Percentiles rank a stretch among this genome's conserved stretches.
These are phyloP conservation scores for Labeo catla DNA, from an alignment of 2,113 vertebrate species.

Conservation along the genomic window DNA sequence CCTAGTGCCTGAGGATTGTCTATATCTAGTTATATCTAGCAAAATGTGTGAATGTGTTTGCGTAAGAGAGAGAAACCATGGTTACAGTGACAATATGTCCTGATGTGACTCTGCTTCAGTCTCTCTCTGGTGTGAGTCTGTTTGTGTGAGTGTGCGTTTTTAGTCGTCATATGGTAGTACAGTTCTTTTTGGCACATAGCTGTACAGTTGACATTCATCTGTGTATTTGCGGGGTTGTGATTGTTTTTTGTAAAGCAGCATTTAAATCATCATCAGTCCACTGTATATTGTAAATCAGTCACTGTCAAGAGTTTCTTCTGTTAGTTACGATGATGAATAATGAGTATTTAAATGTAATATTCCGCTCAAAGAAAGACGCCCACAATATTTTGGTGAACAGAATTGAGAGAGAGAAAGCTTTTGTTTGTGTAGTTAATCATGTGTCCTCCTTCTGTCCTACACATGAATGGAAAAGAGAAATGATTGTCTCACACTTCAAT, in stretches of 20 bases:
- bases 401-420: slow-evolving; percentile 24
- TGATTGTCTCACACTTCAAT: slow-evolving; percentile 49
- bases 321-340: not conserved
- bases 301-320: not conserved
- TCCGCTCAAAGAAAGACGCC: not conserved
- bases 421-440: slow-evolving; percentile 22
- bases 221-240: slow-evolving; percentile 2
- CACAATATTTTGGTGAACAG: slow-evolving; percentile 2
- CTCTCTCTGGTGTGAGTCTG: slow-evolving; percentile 25
- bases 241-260: not conserved
- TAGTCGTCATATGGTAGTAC: not conserved
- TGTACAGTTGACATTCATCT: not conserved
- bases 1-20: slow-evolving; percentile 9
- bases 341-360: not conserved
- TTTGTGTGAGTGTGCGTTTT: not conserved
- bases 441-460: slow-evolving; percentile 46
- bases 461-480: slow-evolving; percentile 42
- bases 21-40: not conserved
- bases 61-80: slow-evolving; percentile 48
- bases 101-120: not conserved
- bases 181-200: not conserved
- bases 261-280: not conserved
- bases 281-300: not conserved
- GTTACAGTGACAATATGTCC: slow-evolving; percentile 1
- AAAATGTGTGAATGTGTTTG: slow-evolving; percentile 19